Percentiles rank a stretch among this genome's conserved stretches.
Conservation (phyloP, 2,113 vertebrate genomes). For the Podarcis raffonei region DNA sequence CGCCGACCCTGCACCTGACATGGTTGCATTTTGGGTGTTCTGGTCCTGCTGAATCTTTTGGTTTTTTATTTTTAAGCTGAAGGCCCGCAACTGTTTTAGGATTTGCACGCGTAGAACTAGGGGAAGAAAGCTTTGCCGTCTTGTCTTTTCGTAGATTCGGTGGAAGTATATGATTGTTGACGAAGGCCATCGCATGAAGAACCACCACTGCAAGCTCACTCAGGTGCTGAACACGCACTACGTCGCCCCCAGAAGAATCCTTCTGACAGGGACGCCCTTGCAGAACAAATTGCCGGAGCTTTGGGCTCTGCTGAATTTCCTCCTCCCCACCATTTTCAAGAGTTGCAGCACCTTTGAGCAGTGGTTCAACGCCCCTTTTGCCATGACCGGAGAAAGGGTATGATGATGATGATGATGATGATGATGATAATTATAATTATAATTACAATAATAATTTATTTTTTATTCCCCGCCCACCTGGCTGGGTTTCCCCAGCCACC, state of each 20-base stretch:
- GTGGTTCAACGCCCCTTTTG: slow-evolving; percentile 98
- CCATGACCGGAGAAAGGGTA: slow-evolving; percentile 98
- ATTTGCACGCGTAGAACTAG: not conserved
- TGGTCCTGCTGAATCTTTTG: not conserved
- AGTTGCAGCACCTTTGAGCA: slow-evolving; percentile 98
- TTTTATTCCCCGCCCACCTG: too few relatives aligned
- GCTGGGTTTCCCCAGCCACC: too few relatives aligned
- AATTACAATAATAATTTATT: too few relatives aligned
- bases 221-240: slow-evolving; percentile 98
- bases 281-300: slow-evolving; percentile 98
- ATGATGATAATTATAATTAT: too few relatives aligned
- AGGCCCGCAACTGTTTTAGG: not conserved
- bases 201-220: slow-evolving; percentile 97
- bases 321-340: slow-evolving; percentile 98
- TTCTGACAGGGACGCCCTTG: slow-evolving; percentile 93
- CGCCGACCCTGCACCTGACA: too few relatives aligned
- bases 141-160: slow-evolving; percentile 82
- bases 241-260: slow-evolving; percentile 91
- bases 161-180: slow-evolving; percentile 99
- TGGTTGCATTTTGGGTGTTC: not conserved
- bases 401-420: too few relatives aligned
- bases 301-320: slow-evolving; percentile 98
- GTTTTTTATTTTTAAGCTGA: not conserved
- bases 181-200: slow-evolving; percentile 98
- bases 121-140: not conserved